A percentile compares a stretch with the other conserved stretches of the same genome.
phyloP scores from a whole-genome alignment of 2,113 vertebrate genomes.

The Notiomystis cincta region DNA sequence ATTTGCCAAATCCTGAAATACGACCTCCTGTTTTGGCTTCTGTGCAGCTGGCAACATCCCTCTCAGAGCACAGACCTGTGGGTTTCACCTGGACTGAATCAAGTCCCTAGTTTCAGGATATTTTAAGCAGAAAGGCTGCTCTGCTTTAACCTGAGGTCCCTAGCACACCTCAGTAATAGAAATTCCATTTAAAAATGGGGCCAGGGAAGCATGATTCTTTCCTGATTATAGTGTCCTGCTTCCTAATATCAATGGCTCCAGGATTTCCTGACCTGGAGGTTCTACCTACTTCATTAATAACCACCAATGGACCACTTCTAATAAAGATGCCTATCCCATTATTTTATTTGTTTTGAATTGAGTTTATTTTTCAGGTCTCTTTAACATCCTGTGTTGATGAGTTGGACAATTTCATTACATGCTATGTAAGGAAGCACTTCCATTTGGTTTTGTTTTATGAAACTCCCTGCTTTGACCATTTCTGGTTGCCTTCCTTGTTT shows the following conservation, averaged over 20 bases:
- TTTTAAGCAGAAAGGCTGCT: neutral
- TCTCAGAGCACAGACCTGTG: neutral
- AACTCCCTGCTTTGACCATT: neutral
- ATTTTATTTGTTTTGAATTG: constrained; percentile 11
- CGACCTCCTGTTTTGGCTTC: neutral
- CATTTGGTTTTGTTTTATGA: neutral
- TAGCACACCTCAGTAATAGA: neutral
- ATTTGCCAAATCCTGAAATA: neutral
- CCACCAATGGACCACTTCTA: neutral
- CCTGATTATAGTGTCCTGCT: neutral
- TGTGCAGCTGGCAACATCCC: neutral
- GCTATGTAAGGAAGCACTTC: constrained; percentile 16
- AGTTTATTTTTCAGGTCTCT: constrained; percentile 4
- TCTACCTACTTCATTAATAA: constrained; percentile 1
- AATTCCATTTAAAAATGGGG: neutral
- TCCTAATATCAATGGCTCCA: neutral
- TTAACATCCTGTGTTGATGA: neutral
- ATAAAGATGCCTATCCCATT: constrained; percentile 15
- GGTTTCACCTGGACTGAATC: neutral
- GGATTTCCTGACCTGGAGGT: neutral
- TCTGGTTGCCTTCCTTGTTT: neutral
- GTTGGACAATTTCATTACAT: constrained; percentile 9
- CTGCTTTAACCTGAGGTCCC: neutral
- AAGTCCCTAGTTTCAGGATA: neutral
- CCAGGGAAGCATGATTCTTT: neutral